Base-by-base conservation (phyloP, 2,797 vertebrate species). In the Acanthurus lineatus region DNA sequence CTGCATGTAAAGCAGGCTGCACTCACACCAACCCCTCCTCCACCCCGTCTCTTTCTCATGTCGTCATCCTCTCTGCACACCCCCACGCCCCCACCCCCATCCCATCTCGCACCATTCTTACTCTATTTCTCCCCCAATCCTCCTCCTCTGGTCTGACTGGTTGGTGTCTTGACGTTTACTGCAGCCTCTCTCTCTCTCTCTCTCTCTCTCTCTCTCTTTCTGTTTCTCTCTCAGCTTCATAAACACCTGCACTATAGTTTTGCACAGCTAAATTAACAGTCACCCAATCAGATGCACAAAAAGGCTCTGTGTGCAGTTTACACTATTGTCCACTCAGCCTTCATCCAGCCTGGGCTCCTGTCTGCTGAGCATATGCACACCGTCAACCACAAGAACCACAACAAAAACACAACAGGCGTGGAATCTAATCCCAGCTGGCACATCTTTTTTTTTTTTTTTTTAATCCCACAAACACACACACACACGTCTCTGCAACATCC, bases 1-100 rank as follows among this genome's bases (percentile, higher is more conserved):
- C 93, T 60, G 94, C 94, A 95, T 95, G 93, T 92, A 94, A 94
- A 96, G 86, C 90, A 93, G 93, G 40, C 91, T 85, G 84, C 81
- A 77, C 92, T 86, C 81, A 44, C 85, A 69, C 82, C 85, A 25
- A 25, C 81, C 83, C 84, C 83, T 84, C 89, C 86, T 87, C 86
- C 83, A 77, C 76, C 81, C 12, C 51, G 28, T 72, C 87, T 88
- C 83, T 82, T 83, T 86, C 89, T 84, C 88, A 90, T 93, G 92
- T 89, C 92, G 90, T 93, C 90, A 90, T 92, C 88, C 77, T 70
- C 79, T 88, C 77, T 47, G 80, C 71, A 78, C 78, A 66, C 77
- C 58, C 63, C 20, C 49, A 42, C 52, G 38, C 60, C 51, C 48
- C 64, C 61, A 45, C 44, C 44, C 8, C 44, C 42, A 44, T 44